Conservation (phyloP, 2,113 vertebrate genomes). For the Puffinus mauretanicus region DNA sequence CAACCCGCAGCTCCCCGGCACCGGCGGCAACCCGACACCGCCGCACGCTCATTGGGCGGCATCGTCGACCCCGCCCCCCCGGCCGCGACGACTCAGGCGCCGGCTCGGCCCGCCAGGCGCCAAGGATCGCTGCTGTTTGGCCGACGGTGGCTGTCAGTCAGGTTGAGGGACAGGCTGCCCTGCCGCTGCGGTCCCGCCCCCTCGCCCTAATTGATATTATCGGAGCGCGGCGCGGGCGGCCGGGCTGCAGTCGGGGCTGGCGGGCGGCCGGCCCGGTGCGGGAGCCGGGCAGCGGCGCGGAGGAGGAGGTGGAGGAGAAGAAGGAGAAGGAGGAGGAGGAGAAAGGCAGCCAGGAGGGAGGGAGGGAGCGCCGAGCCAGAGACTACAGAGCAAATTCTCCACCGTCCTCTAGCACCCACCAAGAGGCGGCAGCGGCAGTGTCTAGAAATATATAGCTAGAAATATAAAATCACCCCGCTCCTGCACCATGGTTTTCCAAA, state of each 20-base stretch:
- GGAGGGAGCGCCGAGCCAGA: background rate
- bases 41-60: slow-evolving; percentile 52
- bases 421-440: slow-evolving; percentile 61
- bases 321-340: background rate
- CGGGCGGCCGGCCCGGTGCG: slow-evolving; percentile 67
- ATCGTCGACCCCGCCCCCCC: slow-evolving; percentile 3
- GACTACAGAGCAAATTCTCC: slow-evolving; percentile 39
- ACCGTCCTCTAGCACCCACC: slow-evolving; percentile 27
- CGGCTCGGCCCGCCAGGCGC: background rate
- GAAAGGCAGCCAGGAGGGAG: slow-evolving; percentile 19
- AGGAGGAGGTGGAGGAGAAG: background rate
- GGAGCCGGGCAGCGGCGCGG: background rate
- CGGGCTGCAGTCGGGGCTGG: slow-evolving; percentile 82
- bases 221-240: slow-evolving; percentile 80
- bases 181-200: slow-evolving; percentile 29
- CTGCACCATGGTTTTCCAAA: slow-evolving; percentile 87
- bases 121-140: slow-evolving; percentile 59
- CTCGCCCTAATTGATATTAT: slow-evolving; percentile 82
- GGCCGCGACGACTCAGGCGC: background rate
- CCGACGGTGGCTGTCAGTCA: slow-evolving; percentile 41
- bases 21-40: slow-evolving; percentile 61
- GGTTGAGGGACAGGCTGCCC: slow-evolving; percentile 54
- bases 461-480: slow-evolving; percentile 45
- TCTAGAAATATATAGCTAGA: slow-evolving; percentile 35
- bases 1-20: too few species aligned